Conservation (phyloP, 2,797 vertebrate genomes). For the Taenioides sp. region DNA sequence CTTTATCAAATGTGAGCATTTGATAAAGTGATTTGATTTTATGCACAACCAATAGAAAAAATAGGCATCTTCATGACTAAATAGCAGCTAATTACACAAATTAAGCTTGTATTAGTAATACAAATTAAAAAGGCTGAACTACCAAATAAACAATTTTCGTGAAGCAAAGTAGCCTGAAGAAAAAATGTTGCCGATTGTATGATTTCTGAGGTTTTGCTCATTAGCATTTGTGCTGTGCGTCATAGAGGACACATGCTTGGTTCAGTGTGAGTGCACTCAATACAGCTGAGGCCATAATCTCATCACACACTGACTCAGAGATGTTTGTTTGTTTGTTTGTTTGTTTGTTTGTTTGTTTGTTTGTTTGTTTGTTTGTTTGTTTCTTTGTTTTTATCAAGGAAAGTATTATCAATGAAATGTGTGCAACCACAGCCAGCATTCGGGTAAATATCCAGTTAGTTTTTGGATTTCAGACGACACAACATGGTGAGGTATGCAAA, state of each 20-base stretch:
- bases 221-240: conserved; percentile 43
- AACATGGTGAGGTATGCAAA: background rate
- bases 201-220: conserved; percentile 37
- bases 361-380: background rate
- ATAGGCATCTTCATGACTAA: too few relatives aligned
- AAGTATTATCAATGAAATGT: background rate
- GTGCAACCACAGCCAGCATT: background rate
- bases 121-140: background rate
- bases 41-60: too few relatives aligned
- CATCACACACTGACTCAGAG: too few relatives aligned
- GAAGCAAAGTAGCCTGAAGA: background rate
- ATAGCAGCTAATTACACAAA: too few relatives aligned
- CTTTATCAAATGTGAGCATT: background rate
- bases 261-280: background rate
- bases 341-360: background rate
- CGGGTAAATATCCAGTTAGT: background rate
- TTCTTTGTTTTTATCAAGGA: background rate
- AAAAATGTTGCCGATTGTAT: background rate
- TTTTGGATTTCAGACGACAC: background rate
- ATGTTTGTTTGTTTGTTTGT: background rate
- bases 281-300: background rate
- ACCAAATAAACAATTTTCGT: background rate
- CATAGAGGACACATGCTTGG: conserved; percentile 8
- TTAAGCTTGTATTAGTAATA: background rate
- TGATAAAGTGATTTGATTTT: too few relatives aligned